Base-by-base conservation (phyloP, 2,888 invertebrate genomes). In the Bursaphelenchus okinawaensis region DNA sequence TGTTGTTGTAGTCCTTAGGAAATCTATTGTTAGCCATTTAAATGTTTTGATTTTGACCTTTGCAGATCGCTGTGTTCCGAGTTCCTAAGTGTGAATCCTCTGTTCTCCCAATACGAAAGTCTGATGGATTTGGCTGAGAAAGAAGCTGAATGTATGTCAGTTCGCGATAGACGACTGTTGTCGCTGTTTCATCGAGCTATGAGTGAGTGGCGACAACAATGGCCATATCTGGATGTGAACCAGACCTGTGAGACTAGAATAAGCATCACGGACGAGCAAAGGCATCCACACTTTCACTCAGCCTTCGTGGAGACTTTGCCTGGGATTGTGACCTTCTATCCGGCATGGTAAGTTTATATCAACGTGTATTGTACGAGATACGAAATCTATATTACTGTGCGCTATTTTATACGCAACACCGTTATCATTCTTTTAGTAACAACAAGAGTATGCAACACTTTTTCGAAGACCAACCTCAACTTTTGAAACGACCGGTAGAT, bases 261-360 rank as follows among this genome's bases (percentile, higher is more conserved):
- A 12, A 22, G 50, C 4, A 28, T 68, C 6, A 72, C 73, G 6
- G 54, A 31, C 22, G 61, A 63, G 28, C 54, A 66, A 50, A 55
- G 69, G 26, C 52, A 62, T 6, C 40, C 59, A n/a, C 68, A 69
- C 55, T 75, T 70, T 54, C 63, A 74, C 52, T 70, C 71, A 55
- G 69, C 75, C n/a, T 78, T 78, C 61, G 75, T 77, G 8, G 70
- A 75, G 28, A 71, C 69, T 8, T 31, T 71, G 51, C 66, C 69
- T 7, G 71, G 75, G 50, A 61, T 76, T 8, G 72, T 74, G 2
- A 72, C 71, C 7, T 74, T 72, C 55, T 78, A 75, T 67, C 78
- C 78, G 1, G 57, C 61, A 24, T 78, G 78, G 76, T 77, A 26
- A 55, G 66, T 12, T 22, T 7, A 7, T 19, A 52, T 23, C 40